Percentiles rank a stretch among this genome's conserved stretches.
Evolutionary conservation across 2,113 vertebrate genomes (phyloP).

Genomic region (Tilapia sparmanii): DNA sequence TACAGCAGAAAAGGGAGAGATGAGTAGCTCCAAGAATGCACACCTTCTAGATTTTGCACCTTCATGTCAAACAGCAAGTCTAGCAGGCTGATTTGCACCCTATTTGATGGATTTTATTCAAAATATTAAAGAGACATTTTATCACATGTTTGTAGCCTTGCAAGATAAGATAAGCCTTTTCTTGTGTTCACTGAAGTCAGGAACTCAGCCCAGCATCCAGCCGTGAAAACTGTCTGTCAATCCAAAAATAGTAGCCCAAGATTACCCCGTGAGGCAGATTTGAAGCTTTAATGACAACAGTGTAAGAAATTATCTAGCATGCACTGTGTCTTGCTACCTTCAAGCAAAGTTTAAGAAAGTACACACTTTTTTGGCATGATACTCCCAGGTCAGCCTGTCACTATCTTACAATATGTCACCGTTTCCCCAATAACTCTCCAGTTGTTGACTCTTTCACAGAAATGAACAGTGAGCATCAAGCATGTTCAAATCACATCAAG

Average conservation of each 20-base stretch:
- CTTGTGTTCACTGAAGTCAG: not conserved
- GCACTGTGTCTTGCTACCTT: not conserved
- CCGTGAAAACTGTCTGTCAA: not conserved
- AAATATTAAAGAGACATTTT: not conserved
- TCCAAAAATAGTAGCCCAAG: not conserved
- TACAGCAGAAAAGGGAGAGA: not conserved
- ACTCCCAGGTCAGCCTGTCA: not conserved
- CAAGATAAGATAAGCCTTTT: not conserved
- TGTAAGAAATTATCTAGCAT: not conserved
- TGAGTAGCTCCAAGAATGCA: not conserved
- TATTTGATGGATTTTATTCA: not conserved
- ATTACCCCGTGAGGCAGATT: not conserved
- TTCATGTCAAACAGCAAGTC: not conserved
- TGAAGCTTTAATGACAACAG: not conserved
- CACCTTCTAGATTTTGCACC: not conserved
- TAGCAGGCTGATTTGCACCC: not conserved
- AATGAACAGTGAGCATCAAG: not conserved
- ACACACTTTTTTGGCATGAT: not conserved
- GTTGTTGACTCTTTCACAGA: not conserved
- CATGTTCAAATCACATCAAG: not conserved
- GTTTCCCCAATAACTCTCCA: not conserved
- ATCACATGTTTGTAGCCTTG: not conserved
- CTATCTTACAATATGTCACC: not conserved
- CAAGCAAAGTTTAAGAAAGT: not conserved
- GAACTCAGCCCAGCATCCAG: not conserved